Evolutionary conservation across 2,888 invertebrate species (phyloP).

Genomic region (Ophion ventricosus): DNA sequence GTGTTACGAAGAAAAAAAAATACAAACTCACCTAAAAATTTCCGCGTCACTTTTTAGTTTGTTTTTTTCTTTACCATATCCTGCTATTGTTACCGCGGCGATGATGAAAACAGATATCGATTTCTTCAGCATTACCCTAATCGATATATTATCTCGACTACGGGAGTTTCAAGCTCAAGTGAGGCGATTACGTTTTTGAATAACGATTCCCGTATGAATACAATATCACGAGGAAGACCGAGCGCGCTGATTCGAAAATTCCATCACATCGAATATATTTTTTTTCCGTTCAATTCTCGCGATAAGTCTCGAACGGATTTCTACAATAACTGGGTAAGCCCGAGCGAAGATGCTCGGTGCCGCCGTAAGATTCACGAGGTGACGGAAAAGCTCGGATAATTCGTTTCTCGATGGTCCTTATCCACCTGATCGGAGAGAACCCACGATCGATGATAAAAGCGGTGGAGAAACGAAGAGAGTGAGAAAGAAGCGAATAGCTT

Average conservation of each 20-base stretch:
- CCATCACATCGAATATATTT: slow-evolving; percentile 1
- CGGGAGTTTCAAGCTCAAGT: no score
- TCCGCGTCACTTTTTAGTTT: no score
- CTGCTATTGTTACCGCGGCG: no score
- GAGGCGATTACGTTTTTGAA: no score
- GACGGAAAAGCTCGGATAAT: slow-evolving; percentile 52
- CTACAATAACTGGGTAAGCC: slow-evolving; percentile 5
- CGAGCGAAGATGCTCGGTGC: slow-evolving; percentile 1
- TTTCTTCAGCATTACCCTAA: no score
- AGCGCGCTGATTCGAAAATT: background rate
- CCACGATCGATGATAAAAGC: slow-evolving; percentile 11
- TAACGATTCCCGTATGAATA: no score
- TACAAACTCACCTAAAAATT: no score
- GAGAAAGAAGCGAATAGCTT: slow-evolving; percentile 35
- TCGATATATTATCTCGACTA: no score
- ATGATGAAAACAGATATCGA: no score
- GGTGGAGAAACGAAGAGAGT: background rate
- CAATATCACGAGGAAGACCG: no score
- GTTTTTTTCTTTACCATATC: no score
- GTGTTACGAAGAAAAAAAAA: no score
- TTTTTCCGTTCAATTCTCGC: slow-evolving; percentile 3
- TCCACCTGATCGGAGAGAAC: slow-evolving; percentile 47
- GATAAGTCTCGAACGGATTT: slow-evolving; percentile 21
- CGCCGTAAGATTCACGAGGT: background rate
- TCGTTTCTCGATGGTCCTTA: slow-evolving; percentile 61